Evolutionary conservation across 2,797 vertebrate genomes (phyloP), one percentile per base, ranked within the genome.

Genomic region (Mastacembelus armatus): DNA sequence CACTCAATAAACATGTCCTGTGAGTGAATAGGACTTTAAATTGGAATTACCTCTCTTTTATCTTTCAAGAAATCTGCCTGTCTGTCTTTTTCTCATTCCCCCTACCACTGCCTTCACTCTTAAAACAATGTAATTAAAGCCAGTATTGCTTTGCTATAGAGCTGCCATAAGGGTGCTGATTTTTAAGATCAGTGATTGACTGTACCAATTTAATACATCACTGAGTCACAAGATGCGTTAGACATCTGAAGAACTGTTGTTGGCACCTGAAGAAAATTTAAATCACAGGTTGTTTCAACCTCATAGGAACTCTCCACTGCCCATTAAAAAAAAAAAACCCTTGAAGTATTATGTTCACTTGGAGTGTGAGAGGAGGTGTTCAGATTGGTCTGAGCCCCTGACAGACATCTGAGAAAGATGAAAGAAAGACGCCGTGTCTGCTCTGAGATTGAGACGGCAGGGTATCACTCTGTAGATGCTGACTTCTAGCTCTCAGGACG

Each of bases 391-490:
- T 78, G 71, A 59, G 77, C 71, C 71, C 62, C 77, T 78, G 77
- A 87, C 85, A 89, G 73, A 86, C 85, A 85, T 86, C 83, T 81
- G 77, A 85, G 71, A 30, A 71, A 89, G 84, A 92, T 92, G 81
- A 92, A 92, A 92, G 84, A 38, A 57, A 35, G 50, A 32, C 21
- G 52, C 71, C 65, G 74, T 47, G 63, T 62, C 67, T 52, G 71
- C 74, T 84, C 57, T 24, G 70, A 74, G 81, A 76, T 75, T 66
- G 68, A 61, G 68, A 40, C 45, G 14, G 55, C 19, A 24, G 66
- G 69, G 32, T 62, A 52, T 73, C 48, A 7, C 45, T 57, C 50
- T 36, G 32, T 29, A 67, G 58, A 77, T 29, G 32, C 43, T 30
- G 30, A 33, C 67, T 65, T 60, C 42, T 45, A 48, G 49, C 67